Base-by-base conservation (phyloP, 2,797 vertebrate genomes). In the Mionectes olivaceus region DNA sequence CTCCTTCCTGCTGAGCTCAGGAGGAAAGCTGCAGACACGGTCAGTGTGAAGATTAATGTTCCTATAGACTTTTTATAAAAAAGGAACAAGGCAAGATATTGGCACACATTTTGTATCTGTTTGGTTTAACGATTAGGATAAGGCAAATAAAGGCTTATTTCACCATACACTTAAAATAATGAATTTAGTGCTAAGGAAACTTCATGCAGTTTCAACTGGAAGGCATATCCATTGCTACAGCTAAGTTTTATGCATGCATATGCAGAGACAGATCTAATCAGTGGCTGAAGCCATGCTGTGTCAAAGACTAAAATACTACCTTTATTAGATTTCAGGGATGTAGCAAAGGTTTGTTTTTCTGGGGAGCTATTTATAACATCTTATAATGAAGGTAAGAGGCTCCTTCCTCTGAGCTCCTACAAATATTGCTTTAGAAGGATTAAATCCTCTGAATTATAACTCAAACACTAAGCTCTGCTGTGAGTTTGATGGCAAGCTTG, bases 301-400 rank as follows among this genome's bases (percentile, higher is more conserved):
- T 86, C 82, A 80, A 35, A 79, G 47, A 82, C 59, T 83, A 24
- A 53, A 94, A 78, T 82, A 90, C 13, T 63, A 47, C 25, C 83
- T 85, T 46, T 87, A 57, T 73, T 89, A 82, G 37, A 70, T 82
- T 89, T 74, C 32, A 60, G 10, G 39, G 59, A 83, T 83, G 57
- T 11, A 83, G 76, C 67, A 87, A 89, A 84, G 53, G 44, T 53
- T 78, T 25, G 1, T 55, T 44, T 94, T 95, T 82, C 71, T 53
- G 64, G 46, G 39, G 78, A 87, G 75, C 83, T 97, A 94, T 91
- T 97, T 95, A 86, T 76, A 94, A 50, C 27, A 44, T 10, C 71
- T 67, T 71, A 85, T 50, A 95, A 96, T 63, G 73, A 96, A 94
- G 64, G 67, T 25, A 87, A 93, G 79, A 65, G 53, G 53, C 52